A percentile compares a stretch with the other conserved stretches of the same genome.
These are phyloP conservation scores for Erythrocercus mccallii DNA, from an alignment of 2,113 vertebrate species.

Conservation along the genomic window DNA sequence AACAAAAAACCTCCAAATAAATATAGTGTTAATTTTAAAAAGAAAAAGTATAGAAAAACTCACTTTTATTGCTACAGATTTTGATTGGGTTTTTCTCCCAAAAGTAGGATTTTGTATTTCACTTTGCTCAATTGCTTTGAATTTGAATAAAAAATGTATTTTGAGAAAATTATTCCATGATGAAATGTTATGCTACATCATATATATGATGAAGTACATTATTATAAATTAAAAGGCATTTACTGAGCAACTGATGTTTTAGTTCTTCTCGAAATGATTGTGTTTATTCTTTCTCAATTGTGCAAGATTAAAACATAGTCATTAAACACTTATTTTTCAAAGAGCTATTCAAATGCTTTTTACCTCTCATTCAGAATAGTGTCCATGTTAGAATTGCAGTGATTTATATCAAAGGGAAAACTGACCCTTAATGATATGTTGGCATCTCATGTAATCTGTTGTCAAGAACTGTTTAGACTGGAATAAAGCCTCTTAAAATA, in stretches of 20 bases:
- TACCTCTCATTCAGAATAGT: background rate
- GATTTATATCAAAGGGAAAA: background rate
- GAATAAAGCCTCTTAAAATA: background rate
- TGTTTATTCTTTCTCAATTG: background rate
- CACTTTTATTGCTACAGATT: background rate
- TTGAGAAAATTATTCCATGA: background rate
- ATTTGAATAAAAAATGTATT: background rate
- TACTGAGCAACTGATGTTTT: background rate
- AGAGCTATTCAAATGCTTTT: background rate
- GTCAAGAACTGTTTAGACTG: background rate
- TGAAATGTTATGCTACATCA: background rate
- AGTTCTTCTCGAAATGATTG: background rate
- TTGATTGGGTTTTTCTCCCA: rapidly evolving
- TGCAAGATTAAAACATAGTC: background rate
- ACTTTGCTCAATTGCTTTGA: background rate
- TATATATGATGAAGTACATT: background rate
- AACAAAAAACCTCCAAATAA: background rate
- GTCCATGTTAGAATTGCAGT: background rate
- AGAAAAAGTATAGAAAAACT: background rate
- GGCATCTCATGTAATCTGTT: background rate
- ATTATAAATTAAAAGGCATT: background rate
- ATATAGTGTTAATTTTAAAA: background rate
- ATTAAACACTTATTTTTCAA: background rate
- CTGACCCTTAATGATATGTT: background rate
- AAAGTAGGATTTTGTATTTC: background rate